These are phyloP conservation scores for Scomber scombrus DNA, from an alignment of 2,113 vertebrate species.

Conservation along the genomic window DNA sequence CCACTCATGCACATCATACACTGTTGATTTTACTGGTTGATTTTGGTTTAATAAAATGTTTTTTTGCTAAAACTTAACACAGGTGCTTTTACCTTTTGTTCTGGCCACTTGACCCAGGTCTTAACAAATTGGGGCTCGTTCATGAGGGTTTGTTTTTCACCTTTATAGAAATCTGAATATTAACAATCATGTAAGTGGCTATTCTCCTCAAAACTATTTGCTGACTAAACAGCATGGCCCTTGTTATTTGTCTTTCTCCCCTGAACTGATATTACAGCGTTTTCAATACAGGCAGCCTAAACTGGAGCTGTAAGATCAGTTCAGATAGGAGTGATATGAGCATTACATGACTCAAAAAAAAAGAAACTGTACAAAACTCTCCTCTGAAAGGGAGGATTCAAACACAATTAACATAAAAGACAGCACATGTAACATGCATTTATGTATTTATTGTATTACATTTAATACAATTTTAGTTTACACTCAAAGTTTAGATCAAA, in stretches of 20 bases:
- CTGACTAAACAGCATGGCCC: neutral
- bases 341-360: conserved; percentile 8
- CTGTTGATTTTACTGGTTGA: too few species aligned
- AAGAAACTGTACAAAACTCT: neutral
- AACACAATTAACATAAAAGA: conserved; percentile 12
- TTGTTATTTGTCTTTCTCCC: conserved; percentile 10
- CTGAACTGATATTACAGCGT: conserved; percentile 17
- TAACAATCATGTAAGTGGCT: neutral
- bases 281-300: conserved; percentile 9
- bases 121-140: too few species aligned
- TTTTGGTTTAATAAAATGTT: too few species aligned
- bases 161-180: conserved; percentile 17
- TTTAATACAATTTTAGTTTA: conserved; percentile 5
- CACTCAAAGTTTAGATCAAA: conserved; percentile 5
- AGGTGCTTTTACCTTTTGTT: too few species aligned
- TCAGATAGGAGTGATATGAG: conserved; percentile 18
- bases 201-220: neutral
- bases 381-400: neutral
- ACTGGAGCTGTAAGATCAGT: conserved; percentile 22
- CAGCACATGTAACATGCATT: neutral
- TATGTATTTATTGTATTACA: neutral
- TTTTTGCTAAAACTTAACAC: too few species aligned
- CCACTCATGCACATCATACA: too few species aligned
- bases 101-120: too few species aligned
- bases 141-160: neutral